Evolutionary conservation across 2,113 vertebrate genomes (phyloP), one percentile per base, ranked within the genome.

Genomic region (Sylvilagus bachmani): DNA sequence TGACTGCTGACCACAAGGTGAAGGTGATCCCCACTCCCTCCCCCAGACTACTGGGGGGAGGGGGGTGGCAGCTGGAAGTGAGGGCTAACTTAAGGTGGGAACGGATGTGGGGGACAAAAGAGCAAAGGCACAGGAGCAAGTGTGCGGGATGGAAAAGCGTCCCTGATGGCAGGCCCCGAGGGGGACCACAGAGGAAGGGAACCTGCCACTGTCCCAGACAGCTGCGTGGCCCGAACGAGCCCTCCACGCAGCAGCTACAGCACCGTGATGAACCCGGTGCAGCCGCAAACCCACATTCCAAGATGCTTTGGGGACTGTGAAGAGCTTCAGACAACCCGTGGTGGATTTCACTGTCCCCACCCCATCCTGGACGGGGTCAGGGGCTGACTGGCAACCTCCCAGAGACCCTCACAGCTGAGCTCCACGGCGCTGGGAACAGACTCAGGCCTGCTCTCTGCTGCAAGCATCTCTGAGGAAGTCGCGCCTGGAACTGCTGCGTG

Each of bases 181-280:
- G 61, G 29, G 14, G 61, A 61, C 22, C 9, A 67, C n/a, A 55
- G 12, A 13, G 36, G 70, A 71, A 12, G 66, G 36, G 51, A 13
- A 25, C 51, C 86, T 44, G 29, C 19, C 74, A 14, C 38, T 31
- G 24, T 58, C 55, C 12, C 0, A 29, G 29, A 16, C n/a, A 0
- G 10, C 58, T 10, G 36, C 9, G 29, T 29, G 13, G 58, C 38
- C 86, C 2, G 1, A 9, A 49, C 2, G 1, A 10, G 19, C 24
- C 22, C 38, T 19, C 16, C 2, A 38, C 2, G 14, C 24, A 53
- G 62, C 36, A 49, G 62, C 78, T 84, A 38, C 6, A 51, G 16
- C 27, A 58, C 17, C 0, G 0, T 10, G 17, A 58, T 17, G 51
- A 79, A 17, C 1, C 58, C 5, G 14, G 24, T 2, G 22, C 2